Base-by-base conservation (phyloP, 2,888 invertebrate species). In the Melanostoma scalare region DNA sequence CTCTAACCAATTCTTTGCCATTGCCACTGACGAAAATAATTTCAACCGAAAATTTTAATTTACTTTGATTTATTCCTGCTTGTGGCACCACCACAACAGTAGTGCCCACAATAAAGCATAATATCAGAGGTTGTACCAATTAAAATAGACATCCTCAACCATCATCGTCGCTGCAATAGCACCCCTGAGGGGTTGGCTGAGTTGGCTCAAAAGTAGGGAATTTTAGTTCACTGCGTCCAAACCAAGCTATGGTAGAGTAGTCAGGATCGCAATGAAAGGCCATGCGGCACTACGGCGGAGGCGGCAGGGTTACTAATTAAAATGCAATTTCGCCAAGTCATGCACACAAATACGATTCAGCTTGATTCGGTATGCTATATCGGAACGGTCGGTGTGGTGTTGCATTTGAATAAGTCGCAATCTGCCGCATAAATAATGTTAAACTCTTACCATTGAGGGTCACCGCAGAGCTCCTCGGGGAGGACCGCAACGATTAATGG, bases 251-350 rank as follows among this genome's bases (percentile, higher is more conserved):
- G 20, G 20, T 20, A 1, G 20, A 20, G 20, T 20, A 20, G 20
- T 20, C 20, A 20, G 20, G 20, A 20, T 20, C 20, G 20, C 20
- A 20, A 20, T 20, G 35, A 30, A 8, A 4, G 46, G 36, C 10
- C 35, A 58, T 31, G 36, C 6, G 6, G n/a, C n/a, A n/a, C n/a
- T n/a, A n/a, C n/a, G n/a, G n/a, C n/a, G n/a, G n/a, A n/a, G n/a
- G n/a, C n/a, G n/a, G n/a, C n/a, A n/a, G n/a, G 8, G 40, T 4
- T 3, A 33, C 71, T 71, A 71, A 71, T 71, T 60, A 71, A 71
- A 71, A 60, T 71, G 50, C 52, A 71, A 71, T 71, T 71, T 71
- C 42, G 35, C 60, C 58, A 36, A 52, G 52, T 50, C 71, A 71
- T 58, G 40, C 50, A 48, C 52, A 42, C 52, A 9, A 60, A 71